These are phyloP conservation scores for Willowsia nigromaculata DNA, from an alignment of 2,888 invertebrate species.

Conservation along the genomic window DNA sequence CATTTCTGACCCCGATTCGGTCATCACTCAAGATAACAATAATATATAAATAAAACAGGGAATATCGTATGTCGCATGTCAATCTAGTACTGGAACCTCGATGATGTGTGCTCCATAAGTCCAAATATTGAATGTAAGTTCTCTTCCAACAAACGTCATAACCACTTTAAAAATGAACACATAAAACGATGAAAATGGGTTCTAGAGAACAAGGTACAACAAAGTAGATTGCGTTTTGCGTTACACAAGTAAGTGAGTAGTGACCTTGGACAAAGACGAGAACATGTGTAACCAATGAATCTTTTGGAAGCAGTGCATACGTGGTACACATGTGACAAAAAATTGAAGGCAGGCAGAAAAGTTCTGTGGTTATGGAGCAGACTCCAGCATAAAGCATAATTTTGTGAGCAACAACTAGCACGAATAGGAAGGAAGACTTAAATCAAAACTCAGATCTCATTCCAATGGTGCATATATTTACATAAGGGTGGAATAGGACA, in stretches of 20 bases:
- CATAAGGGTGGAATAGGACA: background rate
- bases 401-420: too few relatives aligned
- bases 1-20: constrained; percentile 63
- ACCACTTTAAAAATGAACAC: background rate
- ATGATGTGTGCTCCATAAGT: background rate
- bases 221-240: background rate
- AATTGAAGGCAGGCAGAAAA: background rate
- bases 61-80: constrained; percentile 56
- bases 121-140: background rate
- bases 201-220: background rate
- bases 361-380: too few relatives aligned
- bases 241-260: background rate
- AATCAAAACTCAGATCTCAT: background rate
- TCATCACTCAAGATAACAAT: constrained; percentile 48
- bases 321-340: constrained; percentile 46
- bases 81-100: too few relatives aligned
- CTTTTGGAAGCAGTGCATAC: constrained; percentile 14
- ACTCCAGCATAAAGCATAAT: too few relatives aligned
- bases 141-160: background rate
- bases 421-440: too few relatives aligned
- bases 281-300: background rate
- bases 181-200: background rate
- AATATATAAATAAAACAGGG: constrained; percentile 4
- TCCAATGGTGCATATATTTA: background rate
- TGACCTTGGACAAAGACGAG: constrained; percentile 35